Evolutionary conservation across 2,113 vertebrate species (phyloP).

Genomic region (Lutjanus erythropterus): DNA sequence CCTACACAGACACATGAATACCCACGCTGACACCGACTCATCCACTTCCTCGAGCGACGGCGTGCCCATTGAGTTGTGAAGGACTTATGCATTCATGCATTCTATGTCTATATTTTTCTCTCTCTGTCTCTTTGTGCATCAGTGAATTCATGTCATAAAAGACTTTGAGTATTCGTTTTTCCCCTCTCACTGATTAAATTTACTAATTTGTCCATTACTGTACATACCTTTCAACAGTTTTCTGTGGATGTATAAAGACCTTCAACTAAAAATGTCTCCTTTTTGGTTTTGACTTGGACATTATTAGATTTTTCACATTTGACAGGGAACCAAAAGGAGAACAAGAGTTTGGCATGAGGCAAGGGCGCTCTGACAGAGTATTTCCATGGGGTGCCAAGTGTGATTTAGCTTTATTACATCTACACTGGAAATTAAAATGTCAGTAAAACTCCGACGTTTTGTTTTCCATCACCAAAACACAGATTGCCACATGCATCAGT

Average conservation of each 20-base stretch:
- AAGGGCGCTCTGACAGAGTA: background rate
- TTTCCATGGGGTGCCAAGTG: constrained; percentile 16
- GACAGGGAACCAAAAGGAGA: constrained; percentile 10
- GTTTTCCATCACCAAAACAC: background rate
- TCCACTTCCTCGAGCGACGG: constrained; percentile 52
- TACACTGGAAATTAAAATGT: constrained; percentile 12
- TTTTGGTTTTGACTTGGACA: background rate
- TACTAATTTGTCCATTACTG: background rate
- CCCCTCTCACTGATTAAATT: background rate
- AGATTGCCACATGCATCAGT: background rate
- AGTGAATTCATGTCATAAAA: constrained; percentile 29
- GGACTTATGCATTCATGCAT: constrained; percentile 52
- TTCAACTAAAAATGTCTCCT: background rate
- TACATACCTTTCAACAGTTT: background rate
- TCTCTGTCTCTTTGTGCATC: constrained; percentile 26
- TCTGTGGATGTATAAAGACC: background rate
- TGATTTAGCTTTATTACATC: constrained; percentile 25
- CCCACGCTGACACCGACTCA: constrained; percentile 30
- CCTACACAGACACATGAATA: background rate
- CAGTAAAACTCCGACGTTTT: background rate
- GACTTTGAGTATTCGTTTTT: constrained; percentile 1
- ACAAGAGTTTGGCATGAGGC: background rate
- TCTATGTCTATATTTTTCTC: constrained; percentile 15
- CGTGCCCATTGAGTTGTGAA: constrained; percentile 64
- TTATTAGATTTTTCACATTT: constrained; percentile 10